Conservation (phyloP, 2,888 invertebrate genomes). For the Troides oblongomaculatus region DNA sequence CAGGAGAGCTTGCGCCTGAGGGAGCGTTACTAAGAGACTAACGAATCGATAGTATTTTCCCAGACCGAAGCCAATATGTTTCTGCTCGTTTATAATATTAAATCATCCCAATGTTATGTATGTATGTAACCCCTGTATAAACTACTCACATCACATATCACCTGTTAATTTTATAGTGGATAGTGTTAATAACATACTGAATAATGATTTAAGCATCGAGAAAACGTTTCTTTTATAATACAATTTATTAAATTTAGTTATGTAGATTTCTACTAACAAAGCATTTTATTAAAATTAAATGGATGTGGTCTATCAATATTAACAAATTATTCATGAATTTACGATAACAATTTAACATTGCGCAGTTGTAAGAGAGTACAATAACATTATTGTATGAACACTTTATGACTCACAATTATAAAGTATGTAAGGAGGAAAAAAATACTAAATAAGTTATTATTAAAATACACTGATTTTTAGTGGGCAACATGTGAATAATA, state of each 20-base stretch:
- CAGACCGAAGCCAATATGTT: conserved; percentile 31
- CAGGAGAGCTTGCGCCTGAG: conserved; percentile 52
- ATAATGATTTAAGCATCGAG: neutral
- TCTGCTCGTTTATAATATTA: conserved; percentile 10
- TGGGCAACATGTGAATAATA: neutral
- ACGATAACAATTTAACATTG: conserved; percentile 18
- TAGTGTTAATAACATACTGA: neutral
- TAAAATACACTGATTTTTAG: neutral
- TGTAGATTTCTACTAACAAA: neutral
- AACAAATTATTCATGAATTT: conserved; percentile 5
- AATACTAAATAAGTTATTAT: neutral
- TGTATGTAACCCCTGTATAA: neutral
- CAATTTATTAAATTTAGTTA: neutral
- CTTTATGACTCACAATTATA: conserved; percentile 19
- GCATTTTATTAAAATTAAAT: neutral
- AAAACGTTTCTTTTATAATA: neutral
- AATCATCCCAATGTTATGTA: neutral
- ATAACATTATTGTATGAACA: conserved; percentile 12
- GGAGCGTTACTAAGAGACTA: conserved; percentile 56
- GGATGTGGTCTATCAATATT: neutral
- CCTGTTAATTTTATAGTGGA: neutral
- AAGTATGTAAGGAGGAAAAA: neutral
- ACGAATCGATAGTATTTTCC: conserved; percentile 58
- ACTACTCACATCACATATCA: neutral
- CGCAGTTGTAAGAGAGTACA: conserved; percentile 12